Evolutionary conservation across 2,888 invertebrate species (phyloP), one percentile per base, ranked within the genome.

Genomic region (Ichneumon xanthorius): DNA sequence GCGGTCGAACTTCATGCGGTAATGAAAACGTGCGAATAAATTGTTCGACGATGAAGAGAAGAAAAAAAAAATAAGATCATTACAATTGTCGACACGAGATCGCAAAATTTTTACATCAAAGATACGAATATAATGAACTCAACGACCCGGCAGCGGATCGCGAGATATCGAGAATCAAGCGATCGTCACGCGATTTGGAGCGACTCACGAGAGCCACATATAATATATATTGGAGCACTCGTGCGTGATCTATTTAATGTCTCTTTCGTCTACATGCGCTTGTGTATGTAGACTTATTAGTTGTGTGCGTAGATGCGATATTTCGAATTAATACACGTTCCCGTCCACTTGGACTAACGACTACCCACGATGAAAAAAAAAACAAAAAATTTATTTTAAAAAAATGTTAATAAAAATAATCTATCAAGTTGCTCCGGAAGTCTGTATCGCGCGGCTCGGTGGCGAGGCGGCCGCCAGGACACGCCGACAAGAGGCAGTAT

Each of bases 351-450:
- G 67, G 50, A 71, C 58, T 70, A 63, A 77, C 84, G 81, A 85
- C 85, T 85, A 63, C 78, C 71, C 82, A 73, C 61, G 82, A 77
- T 45, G 71, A 77, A 33, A 33, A 58, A 75, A 14, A 58, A 26
- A 33, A 37, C 9, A 37, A 37, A 2, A 37, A 37, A 37, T 37
- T 1, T 37, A 37, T 33, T 6, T 6, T 40, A 65, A 19, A 50
- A 16, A 26, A 80, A 53, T 11, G 68, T 53, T 61, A 14, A 67
- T 33, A 48, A 79, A 71, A 55, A 61, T 63, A 80, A 71, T 80
- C 76, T 79, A 76, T 84, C 65, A 65, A 76, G 76, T 76, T 76
- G 84, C 76, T 80, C 80, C 76, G 80, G 79, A 83, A 83, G 83
- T 83, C 75, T 73, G 26, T 73, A 70, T 79, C 50, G 78, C 78